Percentiles rank a stretch among this genome's conserved stretches.
Conservation (phyloP, 2,797 vertebrate species). For the Tiaroga cobitis region DNA sequence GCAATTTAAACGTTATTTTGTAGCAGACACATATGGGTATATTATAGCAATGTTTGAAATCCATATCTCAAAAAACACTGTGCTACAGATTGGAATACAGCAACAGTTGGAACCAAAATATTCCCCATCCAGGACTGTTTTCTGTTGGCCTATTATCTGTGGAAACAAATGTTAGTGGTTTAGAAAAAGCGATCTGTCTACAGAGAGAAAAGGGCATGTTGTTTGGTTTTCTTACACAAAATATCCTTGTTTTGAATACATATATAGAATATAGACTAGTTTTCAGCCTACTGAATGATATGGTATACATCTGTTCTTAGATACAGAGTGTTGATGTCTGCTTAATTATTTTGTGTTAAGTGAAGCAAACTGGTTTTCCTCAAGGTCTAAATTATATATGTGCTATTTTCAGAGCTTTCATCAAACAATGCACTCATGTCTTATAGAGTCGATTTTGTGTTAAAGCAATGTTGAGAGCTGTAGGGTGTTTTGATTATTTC, state of each 20-base stretch:
- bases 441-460: constrained; percentile 53
- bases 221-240: not conserved
- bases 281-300: not conserved
- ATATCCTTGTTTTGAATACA: not conserved
- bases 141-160: not conserved
- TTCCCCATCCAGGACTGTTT: not conserved
- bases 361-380: constrained; percentile 18
- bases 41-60: not conserved
- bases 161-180: not conserved
- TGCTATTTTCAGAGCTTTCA: constrained; percentile 29
- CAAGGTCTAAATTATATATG: constrained; percentile 45
- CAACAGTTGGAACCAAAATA: not conserved
- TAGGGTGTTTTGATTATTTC: constrained; percentile 54
- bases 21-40: not conserved
- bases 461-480: constrained; percentile 41
- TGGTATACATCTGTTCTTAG: not conserved
- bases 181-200: not conserved
- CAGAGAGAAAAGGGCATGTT: no score
- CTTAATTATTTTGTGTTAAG: constrained; percentile 19
- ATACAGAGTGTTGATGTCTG: not conserved
- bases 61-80: not conserved
- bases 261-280: not conserved
- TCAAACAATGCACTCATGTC: constrained; percentile 57
- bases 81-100: not conserved
- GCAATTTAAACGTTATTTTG: not conserved